Conservation (phyloP, 2,888 invertebrate genomes). For the Cryptus viduatorius region DNA sequence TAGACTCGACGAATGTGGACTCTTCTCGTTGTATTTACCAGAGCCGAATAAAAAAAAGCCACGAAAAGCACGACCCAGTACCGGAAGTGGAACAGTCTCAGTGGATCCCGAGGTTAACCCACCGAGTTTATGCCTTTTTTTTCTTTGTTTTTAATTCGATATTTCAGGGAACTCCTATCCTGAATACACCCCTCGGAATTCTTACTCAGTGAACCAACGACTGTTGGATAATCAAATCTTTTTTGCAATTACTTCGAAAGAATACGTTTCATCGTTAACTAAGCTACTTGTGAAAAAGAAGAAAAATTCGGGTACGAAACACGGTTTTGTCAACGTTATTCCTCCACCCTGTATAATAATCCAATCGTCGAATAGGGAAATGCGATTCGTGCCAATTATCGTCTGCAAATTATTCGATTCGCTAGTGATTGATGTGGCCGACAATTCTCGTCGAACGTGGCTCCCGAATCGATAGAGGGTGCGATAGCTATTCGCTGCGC, state of each 20-base stretch:
- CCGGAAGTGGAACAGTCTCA: constrained; percentile 43
- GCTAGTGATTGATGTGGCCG: constrained; percentile 45
- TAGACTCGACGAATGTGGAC: constrained; percentile 25
- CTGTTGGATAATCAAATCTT: background rate
- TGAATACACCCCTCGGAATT: background rate
- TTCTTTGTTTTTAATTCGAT: background rate
- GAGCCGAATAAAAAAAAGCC: constrained; percentile 28
- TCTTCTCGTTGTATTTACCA: background rate
- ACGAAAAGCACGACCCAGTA: constrained; percentile 31
- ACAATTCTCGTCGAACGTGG: background rate
- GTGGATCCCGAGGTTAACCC: constrained; percentile 52
- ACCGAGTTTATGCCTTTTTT: background rate
- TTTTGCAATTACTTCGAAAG: background rate
- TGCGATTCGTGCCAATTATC: constrained; percentile 41
- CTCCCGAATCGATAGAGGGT: constrained; percentile 23
- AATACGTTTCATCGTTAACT: background rate
- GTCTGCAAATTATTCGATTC: constrained; percentile 37
- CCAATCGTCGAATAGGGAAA: background rate
- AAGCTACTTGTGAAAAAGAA: background rate
- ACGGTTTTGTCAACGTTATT: background rate
- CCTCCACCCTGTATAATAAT: background rate
- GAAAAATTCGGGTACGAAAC: background rate
- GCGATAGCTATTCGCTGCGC: constrained; percentile 9
- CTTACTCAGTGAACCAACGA: background rate
- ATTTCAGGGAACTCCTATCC: background rate